Base-by-base conservation (phyloP, 2,797 vertebrate species). In the Artibeus lituratus region DNA sequence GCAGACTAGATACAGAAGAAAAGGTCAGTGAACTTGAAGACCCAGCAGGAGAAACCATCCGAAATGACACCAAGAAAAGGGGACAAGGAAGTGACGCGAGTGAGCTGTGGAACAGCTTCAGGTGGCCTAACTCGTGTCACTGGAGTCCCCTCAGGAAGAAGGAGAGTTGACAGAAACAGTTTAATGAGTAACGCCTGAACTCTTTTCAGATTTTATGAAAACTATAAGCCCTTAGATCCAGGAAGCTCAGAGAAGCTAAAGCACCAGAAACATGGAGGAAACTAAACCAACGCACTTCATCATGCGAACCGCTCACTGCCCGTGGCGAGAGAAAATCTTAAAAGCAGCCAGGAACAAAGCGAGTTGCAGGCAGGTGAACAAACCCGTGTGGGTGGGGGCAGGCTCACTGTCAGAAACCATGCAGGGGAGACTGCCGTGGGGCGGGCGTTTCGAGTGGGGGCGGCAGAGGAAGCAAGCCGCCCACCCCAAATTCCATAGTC, bases 161-260 rank as follows among this genome's bases (percentile, higher is more conserved):
- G 42, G n/a, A 47, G 24, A 42, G 32, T 39, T 47, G 32, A 32
- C 44, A 88, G 59, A 37, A 35, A 62, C 2, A 47, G 80, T 76
- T 55, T 44, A 83, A 87, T 74, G 89, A 72, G 85, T 59, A 73
- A 65, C 80, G 26, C 22, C 74, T 39, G 67, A 14, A 26, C 16
- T 21, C 22, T 90, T 96, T 94, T 59, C 72, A 91, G 0, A 86
- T 86, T 51, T 94, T 73, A 83, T n/a, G 82, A 35, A 51, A 85
- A 87, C 37, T 26, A 0, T 59, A 80, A 81, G 70, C 39, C 39
- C 9, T 87, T 10, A 51, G 37, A 70, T 76, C 53, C 6, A 87
- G 76, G 32, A 96, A 90, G 26, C 12, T 85, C 39, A 49, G 2
- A 22, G 12, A 35, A 77, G 51, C 24, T 44, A 29, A 78, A 70